These are phyloP conservation scores for Dermolepida albohirtum DNA, from an alignment of 2,888 invertebrate genomes.

Conservation along the genomic window DNA sequence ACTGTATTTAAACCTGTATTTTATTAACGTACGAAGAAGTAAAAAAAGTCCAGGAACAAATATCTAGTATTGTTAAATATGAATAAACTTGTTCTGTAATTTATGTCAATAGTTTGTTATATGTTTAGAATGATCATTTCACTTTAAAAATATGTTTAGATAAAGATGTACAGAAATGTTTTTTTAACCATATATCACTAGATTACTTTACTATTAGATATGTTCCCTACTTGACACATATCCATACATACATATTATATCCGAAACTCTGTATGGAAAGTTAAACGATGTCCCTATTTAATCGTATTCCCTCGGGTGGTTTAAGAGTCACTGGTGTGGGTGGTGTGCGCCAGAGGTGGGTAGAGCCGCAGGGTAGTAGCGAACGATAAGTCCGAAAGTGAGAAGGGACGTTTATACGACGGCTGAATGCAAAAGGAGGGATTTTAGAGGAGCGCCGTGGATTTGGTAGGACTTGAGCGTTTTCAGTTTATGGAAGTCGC, in stretches of 20 bases:
- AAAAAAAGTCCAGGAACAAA: too few relatives aligned
- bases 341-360: conserved; percentile 15
- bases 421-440: conserved; percentile 63
- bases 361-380: conserved; percentile 21
- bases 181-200: too few relatives aligned
- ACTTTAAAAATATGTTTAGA: too few relatives aligned
- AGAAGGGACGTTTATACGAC: conserved; percentile 57
- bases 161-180: too few relatives aligned
- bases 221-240: not conserved
- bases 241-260: not conserved
- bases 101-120: too few relatives aligned
- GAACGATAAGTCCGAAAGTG: conserved; percentile 52
- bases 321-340: conserved; percentile 35
- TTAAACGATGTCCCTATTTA: conserved; percentile 41
- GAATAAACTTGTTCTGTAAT: too few relatives aligned
- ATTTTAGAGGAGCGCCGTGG: conserved; percentile 60
- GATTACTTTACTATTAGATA: not conserved
- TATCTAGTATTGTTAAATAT: too few relatives aligned
- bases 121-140: too few relatives aligned
- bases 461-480: conserved; percentile 62
- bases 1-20: too few relatives aligned
- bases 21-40: too few relatives aligned
- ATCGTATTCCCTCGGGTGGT: conserved; percentile 40
- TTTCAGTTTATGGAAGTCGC: conserved; percentile 62
- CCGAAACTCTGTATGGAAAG: conserved; percentile 27